Evolutionary conservation across 2,888 invertebrate genomes (phyloP).

Genomic region (Ametastegia equiseti): DNA sequence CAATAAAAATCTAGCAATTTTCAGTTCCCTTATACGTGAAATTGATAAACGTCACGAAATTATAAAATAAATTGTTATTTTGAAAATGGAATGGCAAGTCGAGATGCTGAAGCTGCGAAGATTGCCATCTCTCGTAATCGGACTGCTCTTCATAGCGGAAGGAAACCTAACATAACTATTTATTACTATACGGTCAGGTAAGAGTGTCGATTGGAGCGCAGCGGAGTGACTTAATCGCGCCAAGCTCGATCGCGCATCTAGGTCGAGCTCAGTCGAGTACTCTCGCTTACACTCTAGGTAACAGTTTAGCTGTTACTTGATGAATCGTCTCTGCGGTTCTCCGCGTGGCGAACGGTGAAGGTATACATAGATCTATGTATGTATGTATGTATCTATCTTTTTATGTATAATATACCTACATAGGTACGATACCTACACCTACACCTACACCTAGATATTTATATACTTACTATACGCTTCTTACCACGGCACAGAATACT

Average conservation of each 20-base stretch:
- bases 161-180: background rate
- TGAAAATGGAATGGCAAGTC: too few species aligned
- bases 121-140: background rate
- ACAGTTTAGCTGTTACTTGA: conserved; percentile 38
- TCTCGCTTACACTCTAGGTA: conserved; percentile 56
- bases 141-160: background rate
- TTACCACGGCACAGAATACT: too few species aligned
- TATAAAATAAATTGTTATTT: too few species aligned
- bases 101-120: too few species aligned
- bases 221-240: conserved; percentile 64
- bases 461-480: too few species aligned
- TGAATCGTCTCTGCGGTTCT: conserved; percentile 43
- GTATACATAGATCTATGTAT: background rate
- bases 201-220: conserved; percentile 59
- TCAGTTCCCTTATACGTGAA: too few species aligned
- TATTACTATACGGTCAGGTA: conserved; percentile 48
- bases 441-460: too few species aligned
- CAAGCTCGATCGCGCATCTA: conserved; percentile 68
- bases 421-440: background rate
- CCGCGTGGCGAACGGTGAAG: conserved; percentile 2
- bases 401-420: too few species aligned
- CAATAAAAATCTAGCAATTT: too few species aligned
- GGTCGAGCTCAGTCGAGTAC: conserved; percentile 61
- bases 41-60: too few species aligned
- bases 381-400: background rate